These are phyloP conservation scores for Dicentrarchus labrax DNA, from an alignment of 2,113 vertebrate genomes.

Conservation along the genomic window DNA sequence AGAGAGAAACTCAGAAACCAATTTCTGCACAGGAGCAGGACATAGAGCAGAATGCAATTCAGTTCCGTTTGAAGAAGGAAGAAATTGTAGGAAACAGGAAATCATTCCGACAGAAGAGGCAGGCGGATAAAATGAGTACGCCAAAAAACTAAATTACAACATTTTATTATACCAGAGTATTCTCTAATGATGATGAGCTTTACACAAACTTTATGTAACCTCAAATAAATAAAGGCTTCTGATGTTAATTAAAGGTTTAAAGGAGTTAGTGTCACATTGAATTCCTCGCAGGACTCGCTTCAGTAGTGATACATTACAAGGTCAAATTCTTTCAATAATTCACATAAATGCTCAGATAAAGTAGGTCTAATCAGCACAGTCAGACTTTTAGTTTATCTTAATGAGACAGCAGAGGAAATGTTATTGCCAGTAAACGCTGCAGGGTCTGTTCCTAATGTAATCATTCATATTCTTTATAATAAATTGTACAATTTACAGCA, in stretches of 20 bases:
- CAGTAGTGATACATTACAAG: no score
- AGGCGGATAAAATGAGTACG: constrained; percentile 4
- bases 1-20: constrained; percentile 20
- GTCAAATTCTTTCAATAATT: no score
- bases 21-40: constrained; percentile 24
- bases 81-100: constrained; percentile 32
- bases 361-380: no score
- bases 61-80: not conserved
- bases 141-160: not conserved
- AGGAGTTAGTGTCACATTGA: no score
- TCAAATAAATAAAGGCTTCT: constrained; percentile 3
- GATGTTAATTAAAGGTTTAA: not conserved
- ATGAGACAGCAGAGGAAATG: no score
- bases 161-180: not conserved
- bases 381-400: no score
- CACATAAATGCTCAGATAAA: no score
- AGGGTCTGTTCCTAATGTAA: no score
- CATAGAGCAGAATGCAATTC: constrained; percentile 8
- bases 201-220: not conserved
- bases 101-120: constrained; percentile 1
- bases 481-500: no score
- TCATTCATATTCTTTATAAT: no score
- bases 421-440: no score
- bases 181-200: not conserved
- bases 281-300: no score